Conservation (phyloP, 2,797 vertebrate species). For the Coranthus polyacanthus region DNA sequence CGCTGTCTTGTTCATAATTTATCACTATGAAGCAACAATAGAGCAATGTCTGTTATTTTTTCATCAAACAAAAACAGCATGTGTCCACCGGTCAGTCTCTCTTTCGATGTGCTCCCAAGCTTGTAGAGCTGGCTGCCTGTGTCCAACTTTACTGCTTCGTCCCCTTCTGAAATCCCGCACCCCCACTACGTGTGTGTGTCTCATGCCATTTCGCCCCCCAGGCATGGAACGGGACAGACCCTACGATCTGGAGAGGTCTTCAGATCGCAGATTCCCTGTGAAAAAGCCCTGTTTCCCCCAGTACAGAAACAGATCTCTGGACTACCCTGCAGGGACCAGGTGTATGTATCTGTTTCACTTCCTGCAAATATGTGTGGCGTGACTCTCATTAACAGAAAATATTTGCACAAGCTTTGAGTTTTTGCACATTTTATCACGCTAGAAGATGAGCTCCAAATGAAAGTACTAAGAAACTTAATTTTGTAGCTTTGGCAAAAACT, state of each 20-base stretch:
- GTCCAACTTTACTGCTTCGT: constrained; percentile 21
- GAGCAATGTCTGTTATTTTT: constrained; percentile 38
- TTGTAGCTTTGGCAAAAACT: background rate
- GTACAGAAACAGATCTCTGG: constrained; percentile 86
- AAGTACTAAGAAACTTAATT: background rate
- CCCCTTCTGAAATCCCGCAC: constrained; percentile 33
- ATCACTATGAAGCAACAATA: constrained; percentile 17
- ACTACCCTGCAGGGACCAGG: constrained; percentile 76
- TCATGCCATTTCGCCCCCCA: constrained; percentile 68
- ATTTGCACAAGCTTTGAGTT: background rate
- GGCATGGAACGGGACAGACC: constrained; percentile 82
- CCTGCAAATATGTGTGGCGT: constrained; percentile 48
- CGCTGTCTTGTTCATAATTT: constrained; percentile 42
- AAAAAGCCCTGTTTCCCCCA: constrained; percentile 82
- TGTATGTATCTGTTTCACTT: constrained; percentile 74
- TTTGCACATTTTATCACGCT: too few species aligned
- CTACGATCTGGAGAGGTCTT: constrained; percentile 80
- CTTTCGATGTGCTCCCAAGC: constrained; percentile 46
- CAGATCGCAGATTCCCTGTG: constrained; percentile 82
- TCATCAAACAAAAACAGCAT: constrained; percentile 45
- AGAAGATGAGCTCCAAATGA: background rate
- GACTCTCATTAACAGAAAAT: background rate
- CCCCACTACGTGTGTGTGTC: constrained; percentile 44
- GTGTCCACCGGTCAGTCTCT: constrained; percentile 6
- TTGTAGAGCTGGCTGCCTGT: constrained; percentile 26